Evolutionary conservation across 1,140 invertebrate genomes (phyloP).

Genomic region (Polypedilum vanderplanki): DNA sequence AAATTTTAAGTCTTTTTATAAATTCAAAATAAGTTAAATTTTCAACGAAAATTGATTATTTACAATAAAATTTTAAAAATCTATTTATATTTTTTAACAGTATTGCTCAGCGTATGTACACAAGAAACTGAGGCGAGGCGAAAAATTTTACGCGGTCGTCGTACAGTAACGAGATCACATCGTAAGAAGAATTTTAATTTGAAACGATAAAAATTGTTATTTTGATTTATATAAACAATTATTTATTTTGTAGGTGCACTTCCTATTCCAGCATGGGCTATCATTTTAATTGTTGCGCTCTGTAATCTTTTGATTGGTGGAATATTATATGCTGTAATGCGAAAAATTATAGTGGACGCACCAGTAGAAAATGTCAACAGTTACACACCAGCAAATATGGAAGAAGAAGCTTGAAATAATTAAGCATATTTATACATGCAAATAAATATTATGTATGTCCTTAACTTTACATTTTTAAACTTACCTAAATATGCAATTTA

Average conservation of each 20-base stretch:
- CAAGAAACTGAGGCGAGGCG: constrained; percentile 63
- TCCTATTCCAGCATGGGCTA: constrained; percentile 64
- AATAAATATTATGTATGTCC: no score
- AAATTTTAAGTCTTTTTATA: no score
- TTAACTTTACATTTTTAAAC: no score
- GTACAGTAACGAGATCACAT: constrained; percentile 66
- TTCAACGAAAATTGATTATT: no score
- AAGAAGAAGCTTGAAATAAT: constrained; percentile 32
- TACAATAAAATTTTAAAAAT: no score
- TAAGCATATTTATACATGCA: no score
- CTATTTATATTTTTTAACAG: constrained; percentile 45
- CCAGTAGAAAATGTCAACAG: constrained; percentile 37
- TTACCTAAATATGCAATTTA: no score
- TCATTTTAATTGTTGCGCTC: constrained; percentile 58
- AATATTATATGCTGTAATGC: constrained; percentile 57
- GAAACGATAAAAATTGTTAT: constrained; percentile 28
- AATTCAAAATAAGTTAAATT: no score
- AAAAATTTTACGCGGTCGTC: constrained; percentile 64
- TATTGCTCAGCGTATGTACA: constrained; percentile 54
- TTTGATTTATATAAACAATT: background rate
- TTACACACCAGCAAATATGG: constrained; percentile 37
- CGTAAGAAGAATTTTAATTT: constrained; percentile 54
- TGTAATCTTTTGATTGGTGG: constrained; percentile 58
- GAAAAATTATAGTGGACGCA: constrained; percentile 54
- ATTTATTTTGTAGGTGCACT: constrained; percentile 50